Percentiles rank a stretch among this genome's conserved stretches.
These are phyloP conservation scores for Acronicta aceris DNA, from an alignment of 2,888 invertebrate species.

Conservation along the genomic window DNA sequence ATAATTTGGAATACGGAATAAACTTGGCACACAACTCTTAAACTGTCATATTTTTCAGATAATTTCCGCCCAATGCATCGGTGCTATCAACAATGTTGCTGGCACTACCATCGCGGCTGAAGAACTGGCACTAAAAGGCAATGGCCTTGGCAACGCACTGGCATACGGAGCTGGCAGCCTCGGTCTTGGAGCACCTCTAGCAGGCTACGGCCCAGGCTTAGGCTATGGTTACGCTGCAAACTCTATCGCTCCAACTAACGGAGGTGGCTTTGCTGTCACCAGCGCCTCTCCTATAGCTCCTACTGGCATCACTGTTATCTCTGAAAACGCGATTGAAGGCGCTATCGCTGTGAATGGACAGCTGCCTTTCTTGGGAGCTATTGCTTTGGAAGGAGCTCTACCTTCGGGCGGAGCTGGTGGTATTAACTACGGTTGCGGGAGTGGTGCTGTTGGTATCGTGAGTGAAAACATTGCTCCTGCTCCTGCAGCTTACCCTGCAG, in stretches of 20 bases:
- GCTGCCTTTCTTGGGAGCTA: slow-evolving; percentile 65
- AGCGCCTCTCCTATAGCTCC: slow-evolving; percentile 64
- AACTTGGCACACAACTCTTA: not conserved
- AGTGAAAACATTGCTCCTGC: slow-evolving; percentile 38
- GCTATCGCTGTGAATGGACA: slow-evolving; percentile 59
- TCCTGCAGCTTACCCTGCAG: slow-evolving; percentile 10
- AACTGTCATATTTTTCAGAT: not conserved
- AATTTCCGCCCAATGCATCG: slow-evolving; percentile 31
- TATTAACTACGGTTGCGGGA: slow-evolving; percentile 56
- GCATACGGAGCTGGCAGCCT: slow-evolving; percentile 19
- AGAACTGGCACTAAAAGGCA: slow-evolving; percentile 37
- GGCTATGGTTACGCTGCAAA: slow-evolving; percentile 19
- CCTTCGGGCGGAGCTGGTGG: slow-evolving; percentile 60
- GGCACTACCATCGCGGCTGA: slow-evolving; percentile 31
- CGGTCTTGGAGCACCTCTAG: not conserved
- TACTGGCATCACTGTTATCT: slow-evolving; percentile 63
- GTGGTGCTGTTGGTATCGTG: slow-evolving; percentile 33
- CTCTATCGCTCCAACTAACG: slow-evolving; percentile 36
- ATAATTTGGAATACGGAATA: no score
- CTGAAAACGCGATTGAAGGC: slow-evolving; percentile 69
- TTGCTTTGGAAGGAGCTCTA: slow-evolving; percentile 62
- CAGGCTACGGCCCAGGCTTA: slow-evolving; percentile 10
- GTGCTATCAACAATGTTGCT: slow-evolving; percentile 25
- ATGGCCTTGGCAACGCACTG: slow-evolving; percentile 17
- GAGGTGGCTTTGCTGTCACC: slow-evolving; percentile 58